phyloP scores from a whole-genome alignment of 2,113 vertebrate species.

The Uria lomvia region DNA sequence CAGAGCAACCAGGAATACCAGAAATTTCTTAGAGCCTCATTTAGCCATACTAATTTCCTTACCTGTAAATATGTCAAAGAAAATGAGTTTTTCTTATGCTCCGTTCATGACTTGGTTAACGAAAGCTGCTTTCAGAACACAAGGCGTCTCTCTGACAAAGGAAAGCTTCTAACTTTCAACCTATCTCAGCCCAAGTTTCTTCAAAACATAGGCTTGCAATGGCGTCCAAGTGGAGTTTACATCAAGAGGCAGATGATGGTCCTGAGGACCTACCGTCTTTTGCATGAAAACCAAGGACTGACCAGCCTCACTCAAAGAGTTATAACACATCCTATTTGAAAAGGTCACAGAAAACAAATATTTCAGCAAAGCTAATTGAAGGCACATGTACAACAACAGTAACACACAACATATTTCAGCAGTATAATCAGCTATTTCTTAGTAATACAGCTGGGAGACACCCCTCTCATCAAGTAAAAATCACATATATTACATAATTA shows the following conservation, averaged over 20 bases:
- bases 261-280: neutral
- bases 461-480: constrained; percentile 19
- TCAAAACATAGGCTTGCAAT: neutral
- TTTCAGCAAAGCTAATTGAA: constrained; percentile 31
- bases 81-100: neutral
- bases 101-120: neutral
- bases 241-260: neutral
- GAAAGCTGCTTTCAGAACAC: neutral
- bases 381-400: constrained; percentile 31
- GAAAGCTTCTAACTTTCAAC: neutral
- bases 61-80: neutral
- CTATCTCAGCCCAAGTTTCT: neutral
- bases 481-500: neutral
- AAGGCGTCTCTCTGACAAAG: neutral
- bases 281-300: neutral
- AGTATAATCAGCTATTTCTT: constrained; percentile 8
- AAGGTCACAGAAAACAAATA: constrained; percentile 37
- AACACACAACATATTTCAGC: constrained; percentile 18
- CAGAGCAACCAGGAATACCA: neutral
- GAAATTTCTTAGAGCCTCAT: neutral
- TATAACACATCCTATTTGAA: constrained; percentile 8
- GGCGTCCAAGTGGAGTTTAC: neutral
- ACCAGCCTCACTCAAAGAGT: neutral
- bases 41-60: neutral
- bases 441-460: neutral